Percentiles rank a stretch among this genome's conserved stretches.
These are phyloP conservation scores for Caenorhabditis remanei DNA, from an alignment of 1,140 invertebrate genomes.

Conservation along the genomic window DNA sequence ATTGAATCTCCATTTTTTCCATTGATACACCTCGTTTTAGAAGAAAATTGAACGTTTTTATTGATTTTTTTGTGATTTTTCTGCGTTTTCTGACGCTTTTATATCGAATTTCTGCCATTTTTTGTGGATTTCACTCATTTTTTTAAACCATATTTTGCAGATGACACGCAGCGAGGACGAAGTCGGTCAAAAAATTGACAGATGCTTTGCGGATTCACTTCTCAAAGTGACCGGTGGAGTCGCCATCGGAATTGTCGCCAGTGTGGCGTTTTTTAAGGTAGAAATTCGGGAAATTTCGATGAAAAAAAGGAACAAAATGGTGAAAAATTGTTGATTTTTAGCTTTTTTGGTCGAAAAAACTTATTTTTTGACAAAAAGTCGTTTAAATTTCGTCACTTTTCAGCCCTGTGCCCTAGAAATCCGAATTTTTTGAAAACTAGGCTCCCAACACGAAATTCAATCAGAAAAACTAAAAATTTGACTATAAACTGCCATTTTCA, in stretches of 20 bases:
- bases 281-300: neutral
- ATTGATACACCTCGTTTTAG: too few species aligned
- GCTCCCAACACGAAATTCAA: too few species aligned
- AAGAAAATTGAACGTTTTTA: too few species aligned
- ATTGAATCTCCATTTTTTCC: too few species aligned
- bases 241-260: slow-evolving; percentile 79
- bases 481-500: too few species aligned
- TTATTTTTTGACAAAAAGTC: neutral
- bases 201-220: slow-evolving; percentile 79
- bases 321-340: neutral
- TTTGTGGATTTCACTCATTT: neutral
- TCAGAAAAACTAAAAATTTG: too few species aligned
- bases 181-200: slow-evolving; percentile 80
- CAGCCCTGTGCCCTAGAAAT: too few species aligned
- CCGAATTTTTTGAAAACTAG: too few species aligned
- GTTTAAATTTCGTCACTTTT: neutral
- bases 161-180: slow-evolving; percentile 78
- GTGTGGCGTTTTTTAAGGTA: slow-evolving; percentile 79
- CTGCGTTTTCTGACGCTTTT: neutral
- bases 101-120: neutral
- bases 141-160: neutral
- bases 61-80: neutral
- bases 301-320: neutral
- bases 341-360: neutral
- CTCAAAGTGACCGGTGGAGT: slow-evolving; percentile 80